Evolutionary conservation across 64 coral and sea anemone genomes (phyloP).

Genomic region (Montipora foliosa): DNA sequence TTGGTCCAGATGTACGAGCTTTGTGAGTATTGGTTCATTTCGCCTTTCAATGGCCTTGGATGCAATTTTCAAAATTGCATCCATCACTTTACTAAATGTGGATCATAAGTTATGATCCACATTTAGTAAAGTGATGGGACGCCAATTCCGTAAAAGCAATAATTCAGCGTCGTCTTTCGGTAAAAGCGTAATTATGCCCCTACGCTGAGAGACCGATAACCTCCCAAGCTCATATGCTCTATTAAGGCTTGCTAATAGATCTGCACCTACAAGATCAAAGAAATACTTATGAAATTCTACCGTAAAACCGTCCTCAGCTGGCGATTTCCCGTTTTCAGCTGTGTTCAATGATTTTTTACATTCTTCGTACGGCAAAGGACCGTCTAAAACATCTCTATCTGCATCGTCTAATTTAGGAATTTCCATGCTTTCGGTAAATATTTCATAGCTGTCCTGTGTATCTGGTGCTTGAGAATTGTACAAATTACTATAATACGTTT

Average conservation of each 20-base stretch:
- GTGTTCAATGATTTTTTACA: not conserved
- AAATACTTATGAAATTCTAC: not conserved
- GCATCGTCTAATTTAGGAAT: not conserved
- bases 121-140: constrained; percentile 12
- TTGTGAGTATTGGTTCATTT: too few species aligned
- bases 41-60: too few species aligned
- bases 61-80: too few species aligned
- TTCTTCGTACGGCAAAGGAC: not conserved
- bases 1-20: too few species aligned
- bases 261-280: not conserved
- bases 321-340: not conserved
- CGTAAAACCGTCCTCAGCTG: not conserved
- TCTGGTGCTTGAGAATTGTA: too few species aligned
- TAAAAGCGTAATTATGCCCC: constrained; percentile 21
- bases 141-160: not conserved
- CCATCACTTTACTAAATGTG: too few species aligned
- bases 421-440: not conserved
- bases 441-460: not conserved
- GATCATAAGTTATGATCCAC: too few species aligned
- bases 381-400: not conserved
- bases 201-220: constrained; percentile 26
- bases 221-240: not conserved
- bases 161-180: constrained; percentile 14
- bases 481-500: not conserved
- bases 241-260: not conserved